Conservation (phyloP, 2,113 vertebrate genomes). For the Albula glossodonta region DNA sequence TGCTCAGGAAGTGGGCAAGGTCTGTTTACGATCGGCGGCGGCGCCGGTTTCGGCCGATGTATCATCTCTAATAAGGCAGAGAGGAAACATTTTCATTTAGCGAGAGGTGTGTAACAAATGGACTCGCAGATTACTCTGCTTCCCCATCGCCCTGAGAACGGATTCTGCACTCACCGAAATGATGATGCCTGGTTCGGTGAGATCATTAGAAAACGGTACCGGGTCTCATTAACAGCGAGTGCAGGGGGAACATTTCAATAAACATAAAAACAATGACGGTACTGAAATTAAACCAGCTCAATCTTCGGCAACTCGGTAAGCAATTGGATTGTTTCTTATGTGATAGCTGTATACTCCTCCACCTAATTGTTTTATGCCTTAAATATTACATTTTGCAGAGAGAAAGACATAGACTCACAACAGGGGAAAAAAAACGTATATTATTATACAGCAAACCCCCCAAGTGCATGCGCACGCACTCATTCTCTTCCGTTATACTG, state of each 20-base stretch:
- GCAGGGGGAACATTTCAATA: not conserved
- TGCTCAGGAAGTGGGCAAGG: not conserved
- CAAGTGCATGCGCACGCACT: not conserved
- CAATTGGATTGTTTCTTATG: not conserved
- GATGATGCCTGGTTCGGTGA: not conserved
- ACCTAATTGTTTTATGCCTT: not conserved
- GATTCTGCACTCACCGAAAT: not conserved
- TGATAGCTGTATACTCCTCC: not conserved
- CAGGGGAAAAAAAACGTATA: not conserved
- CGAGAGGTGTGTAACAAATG: conserved; percentile 58
- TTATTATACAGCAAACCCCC: not conserved
- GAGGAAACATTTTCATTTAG: conserved; percentile 56
- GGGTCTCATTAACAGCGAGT: not conserved
- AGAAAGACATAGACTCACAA: not conserved
- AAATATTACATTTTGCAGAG: not conserved
- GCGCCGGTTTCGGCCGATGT: conserved; percentile 46
- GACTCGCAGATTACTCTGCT: conserved; percentile 38
- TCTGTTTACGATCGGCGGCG: conserved; percentile 61
- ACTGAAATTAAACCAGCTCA: not conserved
- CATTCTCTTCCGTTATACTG: conserved; percentile 52
- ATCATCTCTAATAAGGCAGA: conserved; percentile 65
- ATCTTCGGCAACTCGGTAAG: not conserved
- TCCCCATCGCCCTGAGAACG: conserved; percentile 15
- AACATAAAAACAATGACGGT: not conserved
- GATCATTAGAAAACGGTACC: not conserved